Evolutionary conservation across 2,113 vertebrate species (phyloP).

Genomic region (Apteryx owenii): DNA sequence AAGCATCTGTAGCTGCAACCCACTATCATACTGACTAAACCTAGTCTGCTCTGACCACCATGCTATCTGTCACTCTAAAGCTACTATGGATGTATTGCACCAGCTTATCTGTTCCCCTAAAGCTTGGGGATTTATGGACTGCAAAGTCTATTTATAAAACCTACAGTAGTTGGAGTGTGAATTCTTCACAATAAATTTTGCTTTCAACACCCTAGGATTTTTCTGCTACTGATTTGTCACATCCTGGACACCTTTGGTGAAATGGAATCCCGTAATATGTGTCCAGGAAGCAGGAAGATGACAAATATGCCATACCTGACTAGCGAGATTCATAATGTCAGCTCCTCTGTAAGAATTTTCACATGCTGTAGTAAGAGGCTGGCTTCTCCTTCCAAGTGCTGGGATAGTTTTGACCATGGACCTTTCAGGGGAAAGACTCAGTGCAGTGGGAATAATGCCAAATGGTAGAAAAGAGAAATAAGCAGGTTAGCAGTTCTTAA

Average conservation of each 20-base stretch:
- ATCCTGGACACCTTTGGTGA: neutral
- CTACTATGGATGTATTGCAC: neutral
- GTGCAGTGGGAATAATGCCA: neutral
- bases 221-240: neutral
- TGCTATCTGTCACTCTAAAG: neutral
- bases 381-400: neutral
- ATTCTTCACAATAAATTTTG: conserved; percentile 31
- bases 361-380: neutral
- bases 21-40: neutral
- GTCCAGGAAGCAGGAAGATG: neutral
- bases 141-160: conserved; percentile 36
- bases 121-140: conserved; percentile 40
- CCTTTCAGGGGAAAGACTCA: neutral
- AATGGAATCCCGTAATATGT: neutral
- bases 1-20: neutral
- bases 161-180: neutral
- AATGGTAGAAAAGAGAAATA: neutral
- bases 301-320: neutral
- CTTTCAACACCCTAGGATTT: neutral
- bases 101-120: neutral
- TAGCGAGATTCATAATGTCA: neutral
- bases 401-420: neutral
- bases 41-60: neutral
- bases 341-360: neutral
- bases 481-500: neutral